Percentiles rank a stretch among this genome's conserved stretches.
phyloP scores from a whole-genome alignment of 2,113 vertebrate species.

The Dasypus novemcinctus region DNA sequence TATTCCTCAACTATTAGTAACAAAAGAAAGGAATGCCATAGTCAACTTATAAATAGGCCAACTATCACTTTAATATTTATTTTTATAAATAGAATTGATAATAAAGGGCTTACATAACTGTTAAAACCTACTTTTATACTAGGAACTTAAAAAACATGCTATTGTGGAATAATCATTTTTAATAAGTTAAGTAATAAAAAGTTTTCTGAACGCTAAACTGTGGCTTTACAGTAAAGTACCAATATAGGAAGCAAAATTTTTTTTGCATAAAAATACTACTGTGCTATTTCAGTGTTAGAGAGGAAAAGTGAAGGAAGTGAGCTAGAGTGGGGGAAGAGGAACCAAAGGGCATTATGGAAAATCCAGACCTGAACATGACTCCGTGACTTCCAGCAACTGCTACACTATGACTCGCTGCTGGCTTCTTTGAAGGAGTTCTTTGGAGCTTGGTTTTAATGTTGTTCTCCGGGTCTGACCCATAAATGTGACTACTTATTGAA shows the following conservation, averaged over 20 bases:
- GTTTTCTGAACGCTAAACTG: not conserved
- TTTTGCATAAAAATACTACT: not conserved
- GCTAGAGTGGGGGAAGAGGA: rapidly evolving
- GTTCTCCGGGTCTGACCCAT: not conserved
- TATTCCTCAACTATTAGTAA: not conserved
- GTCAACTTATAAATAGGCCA: not conserved
- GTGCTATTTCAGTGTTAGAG: not conserved
- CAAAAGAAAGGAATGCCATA: not conserved
- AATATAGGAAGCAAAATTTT: not conserved
- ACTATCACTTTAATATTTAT: not conserved
- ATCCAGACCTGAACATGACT: not conserved
- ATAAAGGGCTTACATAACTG: not conserved
- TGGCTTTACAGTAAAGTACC: not conserved
- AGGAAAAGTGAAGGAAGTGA: not conserved
- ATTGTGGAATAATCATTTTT: not conserved
- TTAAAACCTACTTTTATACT: not conserved
- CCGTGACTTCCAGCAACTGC: rapidly evolving
- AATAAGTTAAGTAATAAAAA: not conserved
- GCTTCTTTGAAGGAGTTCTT: not conserved
- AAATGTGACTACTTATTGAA: not conserved
- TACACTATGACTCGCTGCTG: rapidly evolving
- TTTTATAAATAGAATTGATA: not conserved
- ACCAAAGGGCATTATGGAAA: not conserved
- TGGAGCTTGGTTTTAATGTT: not conserved
- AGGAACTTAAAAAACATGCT: not conserved